Percentiles rank a stretch among this genome's conserved stretches.
Evolutionary conservation across 2,888 invertebrate genomes (phyloP).

Genomic region (Ennomos fuscantarius): DNA sequence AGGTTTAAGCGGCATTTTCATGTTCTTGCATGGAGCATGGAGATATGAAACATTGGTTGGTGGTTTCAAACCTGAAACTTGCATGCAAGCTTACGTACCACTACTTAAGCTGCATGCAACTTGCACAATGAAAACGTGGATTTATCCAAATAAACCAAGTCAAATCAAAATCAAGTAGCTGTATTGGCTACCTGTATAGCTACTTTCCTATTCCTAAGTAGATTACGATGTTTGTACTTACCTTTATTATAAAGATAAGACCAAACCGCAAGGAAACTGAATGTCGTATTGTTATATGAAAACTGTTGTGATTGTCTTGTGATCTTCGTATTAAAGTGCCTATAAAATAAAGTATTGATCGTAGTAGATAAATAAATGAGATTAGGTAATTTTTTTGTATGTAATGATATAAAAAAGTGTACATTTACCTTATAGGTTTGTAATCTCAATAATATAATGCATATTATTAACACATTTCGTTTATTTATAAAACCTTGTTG

Average conservation of each 20-base stretch:
- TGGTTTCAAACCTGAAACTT: no score
- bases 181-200: neutral
- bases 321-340: slow-evolving; percentile 43
- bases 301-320: slow-evolving; percentile 35
- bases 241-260: neutral
- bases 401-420: slow-evolving; percentile 25
- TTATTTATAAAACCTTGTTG: slow-evolving; percentile 28
- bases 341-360: slow-evolving; percentile 45
- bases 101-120: no score
- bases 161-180: no score
- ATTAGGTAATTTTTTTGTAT: slow-evolving; percentile 39
- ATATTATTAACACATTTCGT: slow-evolving; percentile 24
- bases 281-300: slow-evolving; percentile 26
- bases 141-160: no score
- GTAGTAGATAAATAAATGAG: slow-evolving; percentile 40
- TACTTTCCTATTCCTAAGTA: slow-evolving; percentile 9
- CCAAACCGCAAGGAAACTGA: slow-evolving; percentile 16
- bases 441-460: slow-evolving; percentile 49
- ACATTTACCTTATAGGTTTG: slow-evolving; percentile 40
- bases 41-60: no score
- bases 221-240: no score
- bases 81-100: no score
- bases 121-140: no score
- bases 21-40: no score
- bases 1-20: no score